Conservation (phyloP, 2,113 vertebrate genomes). For the Microtus oregoni region DNA sequence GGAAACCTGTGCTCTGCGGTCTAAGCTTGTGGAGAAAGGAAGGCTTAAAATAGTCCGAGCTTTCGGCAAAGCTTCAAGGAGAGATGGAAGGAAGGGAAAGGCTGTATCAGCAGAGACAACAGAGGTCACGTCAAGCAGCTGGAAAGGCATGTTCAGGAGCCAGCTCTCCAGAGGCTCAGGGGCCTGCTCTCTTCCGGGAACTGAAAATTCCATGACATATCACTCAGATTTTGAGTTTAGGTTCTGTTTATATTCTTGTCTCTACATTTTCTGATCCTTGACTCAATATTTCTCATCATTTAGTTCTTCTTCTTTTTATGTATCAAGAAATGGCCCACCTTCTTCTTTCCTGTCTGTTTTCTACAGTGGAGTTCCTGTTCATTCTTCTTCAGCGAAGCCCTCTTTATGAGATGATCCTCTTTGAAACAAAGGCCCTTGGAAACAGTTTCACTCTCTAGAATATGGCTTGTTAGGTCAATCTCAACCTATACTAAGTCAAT, state of each 20-base stretch:
- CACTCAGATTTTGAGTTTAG: neutral
- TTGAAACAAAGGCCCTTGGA: neutral
- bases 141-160: neutral
- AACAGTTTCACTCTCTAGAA: neutral
- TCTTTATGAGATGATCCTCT: neutral
- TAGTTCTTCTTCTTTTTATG: neutral
- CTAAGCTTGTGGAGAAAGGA: neutral
- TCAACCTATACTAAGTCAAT: neutral
- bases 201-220: neutral
- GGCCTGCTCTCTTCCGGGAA: neutral
- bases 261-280: neutral
- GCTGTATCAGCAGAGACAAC: neutral
- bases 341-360: neutral
- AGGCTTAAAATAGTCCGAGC: neutral
- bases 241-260: neutral
- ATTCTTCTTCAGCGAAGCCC: neutral
- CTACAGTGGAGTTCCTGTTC: neutral
- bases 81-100: neutral
- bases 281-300: conserved; percentile 29
- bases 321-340: conserved; percentile 1
- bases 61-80: neutral
- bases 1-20: neutral
- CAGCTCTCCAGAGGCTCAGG: neutral
- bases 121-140: neutral
- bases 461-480: neutral